Percentiles rank a stretch among this genome's conserved stretches.
Evolutionary conservation across 2,888 invertebrate genomes (phyloP).

Genomic region (Rosalia funebris): DNA sequence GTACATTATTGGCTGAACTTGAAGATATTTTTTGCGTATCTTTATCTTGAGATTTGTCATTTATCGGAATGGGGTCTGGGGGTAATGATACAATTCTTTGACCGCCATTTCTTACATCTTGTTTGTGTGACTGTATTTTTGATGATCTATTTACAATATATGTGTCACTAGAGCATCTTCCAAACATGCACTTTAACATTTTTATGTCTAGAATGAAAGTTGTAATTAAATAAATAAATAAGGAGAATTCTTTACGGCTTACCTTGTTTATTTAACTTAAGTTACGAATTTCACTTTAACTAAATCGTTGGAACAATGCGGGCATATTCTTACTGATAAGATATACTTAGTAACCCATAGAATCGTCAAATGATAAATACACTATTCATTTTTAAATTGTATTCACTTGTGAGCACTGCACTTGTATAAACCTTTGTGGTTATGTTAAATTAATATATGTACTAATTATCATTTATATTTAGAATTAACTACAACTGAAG

Average conservation of each 20-base stretch:
- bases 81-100: neutral
- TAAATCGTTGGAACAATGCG: neutral
- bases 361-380: neutral
- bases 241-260: neutral
- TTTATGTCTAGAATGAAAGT: neutral
- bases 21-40: neutral
- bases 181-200: conserved; percentile 12
- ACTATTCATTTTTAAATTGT: neutral
- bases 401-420: neutral
- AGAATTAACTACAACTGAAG: neutral
- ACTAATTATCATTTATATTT: neutral
- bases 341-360: neutral
- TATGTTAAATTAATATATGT: neutral
- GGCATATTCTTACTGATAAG: neutral
- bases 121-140: neutral
- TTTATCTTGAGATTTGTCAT: too few species aligned
- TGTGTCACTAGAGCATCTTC: conserved; percentile 17
- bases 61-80: too few species aligned
- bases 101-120: neutral
- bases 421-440: neutral
- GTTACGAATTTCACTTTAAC: neutral
- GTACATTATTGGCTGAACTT: neutral
- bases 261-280: neutral
- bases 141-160: neutral
- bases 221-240: neutral